phyloP scores from a whole-genome alignment of 2,797 vertebrate genomes.

The Chiloscyllium punctatum region DNA sequence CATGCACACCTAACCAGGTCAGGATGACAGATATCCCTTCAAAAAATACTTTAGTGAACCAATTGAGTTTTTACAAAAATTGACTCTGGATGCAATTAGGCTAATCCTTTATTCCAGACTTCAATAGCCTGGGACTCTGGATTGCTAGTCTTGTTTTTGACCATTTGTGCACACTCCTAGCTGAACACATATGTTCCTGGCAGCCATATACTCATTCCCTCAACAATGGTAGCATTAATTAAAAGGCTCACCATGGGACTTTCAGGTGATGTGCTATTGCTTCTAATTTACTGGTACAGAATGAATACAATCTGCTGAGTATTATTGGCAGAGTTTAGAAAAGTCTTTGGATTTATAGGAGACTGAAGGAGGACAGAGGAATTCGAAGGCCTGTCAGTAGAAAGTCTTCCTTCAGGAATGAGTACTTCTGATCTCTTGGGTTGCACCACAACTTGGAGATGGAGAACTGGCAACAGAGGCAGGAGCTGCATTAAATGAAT shows the following conservation, averaged over 20 bases:
- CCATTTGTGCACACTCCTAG: neutral
- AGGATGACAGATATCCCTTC: too few relatives aligned
- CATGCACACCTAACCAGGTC: too few relatives aligned
- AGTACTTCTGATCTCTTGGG: neutral
- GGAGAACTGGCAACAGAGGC: neutral
- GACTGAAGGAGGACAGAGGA: neutral
- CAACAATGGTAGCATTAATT: neutral
- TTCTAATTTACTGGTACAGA: neutral
- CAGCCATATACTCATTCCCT: neutral
- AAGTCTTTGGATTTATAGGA: too few relatives aligned
- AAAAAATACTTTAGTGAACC: too few relatives aligned
- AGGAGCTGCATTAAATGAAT: neutral
- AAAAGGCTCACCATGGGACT: neutral
- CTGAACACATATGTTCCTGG: neutral
- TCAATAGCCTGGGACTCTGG: too few relatives aligned
- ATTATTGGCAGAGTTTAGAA: neutral
- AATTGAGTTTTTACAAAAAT: too few relatives aligned
- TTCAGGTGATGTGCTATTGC: neutral
- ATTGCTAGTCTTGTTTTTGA: neutral
- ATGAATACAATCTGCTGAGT: neutral
- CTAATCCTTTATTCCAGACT: too few relatives aligned
- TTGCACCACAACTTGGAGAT: neutral
- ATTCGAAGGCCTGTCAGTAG: neutral
- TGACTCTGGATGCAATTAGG: too few relatives aligned
- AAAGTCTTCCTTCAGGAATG: neutral